Percentiles rank a stretch among this genome's conserved stretches.
Conservation (phyloP, 2,888 invertebrate species). For the Chydorus sphaericus region DNA sequence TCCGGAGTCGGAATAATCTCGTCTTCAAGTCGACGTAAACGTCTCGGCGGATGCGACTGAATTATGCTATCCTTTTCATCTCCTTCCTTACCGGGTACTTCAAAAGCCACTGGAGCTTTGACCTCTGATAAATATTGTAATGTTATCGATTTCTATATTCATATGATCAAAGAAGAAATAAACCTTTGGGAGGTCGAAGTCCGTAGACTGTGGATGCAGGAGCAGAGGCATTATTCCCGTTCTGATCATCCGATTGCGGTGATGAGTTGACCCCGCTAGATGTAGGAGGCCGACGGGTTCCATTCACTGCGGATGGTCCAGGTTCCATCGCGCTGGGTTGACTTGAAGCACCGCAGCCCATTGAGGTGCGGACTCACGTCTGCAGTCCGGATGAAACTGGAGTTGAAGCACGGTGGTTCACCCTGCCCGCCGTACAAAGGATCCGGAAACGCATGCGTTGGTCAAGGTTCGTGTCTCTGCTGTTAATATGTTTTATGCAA, state of each 20-base stretch:
- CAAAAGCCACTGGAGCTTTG: constrained; percentile 13
- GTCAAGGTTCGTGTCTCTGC: background rate
- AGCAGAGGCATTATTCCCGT: background rate
- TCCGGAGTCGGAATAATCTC: constrained; percentile 7
- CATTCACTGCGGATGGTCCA: background rate
- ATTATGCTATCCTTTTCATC: constrained; percentile 6
- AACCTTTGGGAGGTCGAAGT: background rate
- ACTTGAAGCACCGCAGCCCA: constrained; percentile 2
- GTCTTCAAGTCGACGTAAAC: constrained; percentile 13
- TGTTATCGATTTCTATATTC: background rate
- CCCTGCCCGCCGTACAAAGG: background rate
- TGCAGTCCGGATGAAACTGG: background rate
- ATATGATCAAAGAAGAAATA: background rate
- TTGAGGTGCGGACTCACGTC: background rate
- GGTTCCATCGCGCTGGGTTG: constrained; percentile 1
- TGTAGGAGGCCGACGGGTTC: no score
- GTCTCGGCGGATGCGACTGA: constrained; percentile 12
- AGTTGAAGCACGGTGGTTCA: background rate
- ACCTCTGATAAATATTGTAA: no score
- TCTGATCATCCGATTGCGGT: background rate
- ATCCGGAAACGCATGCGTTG: constrained; percentile 5
- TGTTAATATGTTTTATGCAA: no score
- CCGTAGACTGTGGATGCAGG: background rate
- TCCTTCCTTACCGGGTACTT: constrained; percentile 8
- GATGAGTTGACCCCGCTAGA: background rate